A percentile compares a stretch with the other conserved stretches of the same genome.
These are phyloP conservation scores for Semotilus atromaculatus DNA, from an alignment of 2,797 vertebrate genomes.

Conservation along the genomic window DNA sequence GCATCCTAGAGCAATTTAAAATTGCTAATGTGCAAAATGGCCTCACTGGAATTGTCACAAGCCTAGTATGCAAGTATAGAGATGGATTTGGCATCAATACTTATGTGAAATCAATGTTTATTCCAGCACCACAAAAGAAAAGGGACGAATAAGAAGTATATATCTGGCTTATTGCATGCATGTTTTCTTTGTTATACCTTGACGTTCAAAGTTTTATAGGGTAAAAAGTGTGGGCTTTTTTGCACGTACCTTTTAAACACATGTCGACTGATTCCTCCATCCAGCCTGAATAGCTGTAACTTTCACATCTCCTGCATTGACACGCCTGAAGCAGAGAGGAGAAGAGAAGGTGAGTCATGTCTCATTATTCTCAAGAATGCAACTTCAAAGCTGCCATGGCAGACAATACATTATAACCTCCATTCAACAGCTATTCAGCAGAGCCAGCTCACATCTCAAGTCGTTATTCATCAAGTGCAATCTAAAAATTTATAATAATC, in stretches of 20 bases:
- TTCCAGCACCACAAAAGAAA: background rate
- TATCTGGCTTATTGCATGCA: background rate
- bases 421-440: conserved; percentile 24
- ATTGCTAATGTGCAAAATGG: conserved; percentile 17
- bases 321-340: conserved; percentile 18
- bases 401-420: conserved; percentile 45
- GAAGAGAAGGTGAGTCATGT: conserved; percentile 46
- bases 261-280: background rate
- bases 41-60: conserved; percentile 9
- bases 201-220: background rate
- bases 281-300: conserved; percentile 19
- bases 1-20: background rate
- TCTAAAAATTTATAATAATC: conserved; percentile 43
- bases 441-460: conserved; percentile 19
- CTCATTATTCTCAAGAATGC: conserved; percentile 56
- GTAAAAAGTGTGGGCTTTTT: background rate
- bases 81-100: background rate
- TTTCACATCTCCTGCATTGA: conserved; percentile 3
- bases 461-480: conserved; percentile 43
- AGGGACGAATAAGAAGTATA: background rate
- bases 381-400: conserved; percentile 49
- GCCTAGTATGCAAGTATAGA: background rate
- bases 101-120: background rate
- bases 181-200: conserved; percentile 1
- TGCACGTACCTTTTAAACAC: background rate